Evolutionary conservation across 2,888 invertebrate species (phyloP).

Genomic region (Drosophila siamana): DNA sequence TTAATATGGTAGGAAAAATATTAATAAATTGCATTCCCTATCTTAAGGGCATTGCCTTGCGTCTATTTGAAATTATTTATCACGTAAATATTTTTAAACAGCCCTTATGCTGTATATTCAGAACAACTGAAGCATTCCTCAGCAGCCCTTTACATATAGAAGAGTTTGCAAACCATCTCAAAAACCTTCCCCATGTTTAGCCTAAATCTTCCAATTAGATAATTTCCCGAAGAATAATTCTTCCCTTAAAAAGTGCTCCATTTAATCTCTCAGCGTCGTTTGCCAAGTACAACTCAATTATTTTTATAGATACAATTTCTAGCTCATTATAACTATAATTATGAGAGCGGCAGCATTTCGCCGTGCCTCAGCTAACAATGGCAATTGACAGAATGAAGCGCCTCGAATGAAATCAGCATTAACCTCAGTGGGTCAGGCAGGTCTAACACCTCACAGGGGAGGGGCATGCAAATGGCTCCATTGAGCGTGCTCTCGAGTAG

Average conservation of each 20-base stretch:
- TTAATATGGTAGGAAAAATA: too few species aligned
- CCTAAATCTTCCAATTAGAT: neutral
- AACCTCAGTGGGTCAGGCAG: constrained; percentile 43
- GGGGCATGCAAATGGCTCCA: constrained; percentile 45
- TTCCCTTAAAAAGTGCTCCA: neutral
- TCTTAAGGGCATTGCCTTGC: too few species aligned
- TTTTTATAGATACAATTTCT: constrained; percentile 13
- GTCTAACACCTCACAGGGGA: constrained; percentile 43
- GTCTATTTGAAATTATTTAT: too few species aligned
- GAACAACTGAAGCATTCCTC: too few species aligned
- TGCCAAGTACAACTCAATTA: constrained; percentile 29
- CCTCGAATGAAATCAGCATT: constrained; percentile 19
- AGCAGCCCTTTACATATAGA: too few species aligned
- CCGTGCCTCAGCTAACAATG: constrained; percentile 26
- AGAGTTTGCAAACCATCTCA: too few species aligned
- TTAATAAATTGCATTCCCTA: too few species aligned
- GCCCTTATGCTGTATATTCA: too few species aligned
- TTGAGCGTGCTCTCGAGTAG: constrained; percentile 54
- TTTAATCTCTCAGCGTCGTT: neutral
- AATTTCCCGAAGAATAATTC: neutral
- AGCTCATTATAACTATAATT: constrained; percentile 9
- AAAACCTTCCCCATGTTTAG: neutral
- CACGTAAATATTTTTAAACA: too few species aligned
- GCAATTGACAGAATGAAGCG: constrained; percentile 19
- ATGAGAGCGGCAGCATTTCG: constrained; percentile 22